Conservation (phyloP, 2,113 vertebrate genomes). For the Diglossa brunneiventris region DNA sequence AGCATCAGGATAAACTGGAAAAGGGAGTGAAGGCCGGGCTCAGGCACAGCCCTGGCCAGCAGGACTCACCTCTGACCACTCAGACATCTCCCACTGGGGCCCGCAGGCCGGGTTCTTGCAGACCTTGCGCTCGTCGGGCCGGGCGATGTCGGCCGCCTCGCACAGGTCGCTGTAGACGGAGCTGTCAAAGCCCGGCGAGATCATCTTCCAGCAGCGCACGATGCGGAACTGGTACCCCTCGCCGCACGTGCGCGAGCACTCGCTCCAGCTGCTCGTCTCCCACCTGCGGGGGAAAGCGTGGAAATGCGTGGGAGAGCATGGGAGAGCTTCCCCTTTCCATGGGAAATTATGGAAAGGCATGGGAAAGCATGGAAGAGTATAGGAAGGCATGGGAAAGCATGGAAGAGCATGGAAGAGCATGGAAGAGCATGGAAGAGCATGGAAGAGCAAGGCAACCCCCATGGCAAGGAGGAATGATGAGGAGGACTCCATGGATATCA, state of each 20-base stretch:
- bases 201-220: conserved; percentile 98
- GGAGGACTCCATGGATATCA: no score
- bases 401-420: no score
- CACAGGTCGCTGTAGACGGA: conserved; percentile 96
- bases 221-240: conserved; percentile 94
- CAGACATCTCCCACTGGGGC: conserved; percentile 97
- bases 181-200: conserved; percentile 94
- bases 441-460: no score
- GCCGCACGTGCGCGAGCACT: conserved; percentile 94
- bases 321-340: no score
- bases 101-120: conserved; percentile 94
- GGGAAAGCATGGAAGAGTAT: no score
- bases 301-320: no score
- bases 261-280: conserved; percentile 98
- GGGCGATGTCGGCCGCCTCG: conserved; percentile 85
- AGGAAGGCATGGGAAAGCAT: no score
- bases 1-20: rapidly evolving
- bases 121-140: conserved; percentile 86
- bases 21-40: not conserved
- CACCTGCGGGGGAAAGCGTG: conserved; percentile 72
- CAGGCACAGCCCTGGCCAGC: rapidly evolving
- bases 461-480: no score
- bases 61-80: conserved; percentile 88
- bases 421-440: no score
- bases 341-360: no score